A percentile compares a stretch with the other conserved stretches of the same genome.
Conservation (phyloP, 2,113 vertebrate species). For the Plecotus auritus region DNA sequence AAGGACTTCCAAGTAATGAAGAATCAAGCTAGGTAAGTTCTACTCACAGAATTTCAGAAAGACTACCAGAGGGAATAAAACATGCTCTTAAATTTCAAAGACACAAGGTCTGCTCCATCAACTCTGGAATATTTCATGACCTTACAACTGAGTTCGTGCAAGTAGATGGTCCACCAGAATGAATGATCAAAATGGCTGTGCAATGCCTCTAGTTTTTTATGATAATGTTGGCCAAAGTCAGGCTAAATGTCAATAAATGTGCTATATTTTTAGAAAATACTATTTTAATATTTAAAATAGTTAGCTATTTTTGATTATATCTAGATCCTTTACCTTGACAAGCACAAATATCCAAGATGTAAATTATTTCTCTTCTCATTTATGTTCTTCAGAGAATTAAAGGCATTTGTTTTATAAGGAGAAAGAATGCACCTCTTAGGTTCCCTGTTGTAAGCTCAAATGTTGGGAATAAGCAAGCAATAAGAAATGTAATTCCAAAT, state of each 20-base stretch:
- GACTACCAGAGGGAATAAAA: neutral
- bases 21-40: conserved; percentile 34
- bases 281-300: neutral
- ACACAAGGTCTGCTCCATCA: neutral
- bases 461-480: neutral
- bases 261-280: neutral
- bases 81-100: conserved; percentile 20
- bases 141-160: neutral
- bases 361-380: neutral
- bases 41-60: neutral
- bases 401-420: neutral
- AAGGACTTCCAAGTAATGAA: conserved; percentile 55
- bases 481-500: neutral
- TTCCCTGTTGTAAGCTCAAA: neutral
- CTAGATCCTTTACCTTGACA: conserved; percentile 26
- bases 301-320: conserved; percentile 3
- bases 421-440: neutral
- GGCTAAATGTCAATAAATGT: neutral
- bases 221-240: neutral
- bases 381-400: neutral
- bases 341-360: neutral
- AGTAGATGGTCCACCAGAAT: neutral
- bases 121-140: neutral
- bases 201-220: neutral
- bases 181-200: neutral